phyloP scores from a whole-genome alignment of 2,113 vertebrate species.

The Martes martes region DNA sequence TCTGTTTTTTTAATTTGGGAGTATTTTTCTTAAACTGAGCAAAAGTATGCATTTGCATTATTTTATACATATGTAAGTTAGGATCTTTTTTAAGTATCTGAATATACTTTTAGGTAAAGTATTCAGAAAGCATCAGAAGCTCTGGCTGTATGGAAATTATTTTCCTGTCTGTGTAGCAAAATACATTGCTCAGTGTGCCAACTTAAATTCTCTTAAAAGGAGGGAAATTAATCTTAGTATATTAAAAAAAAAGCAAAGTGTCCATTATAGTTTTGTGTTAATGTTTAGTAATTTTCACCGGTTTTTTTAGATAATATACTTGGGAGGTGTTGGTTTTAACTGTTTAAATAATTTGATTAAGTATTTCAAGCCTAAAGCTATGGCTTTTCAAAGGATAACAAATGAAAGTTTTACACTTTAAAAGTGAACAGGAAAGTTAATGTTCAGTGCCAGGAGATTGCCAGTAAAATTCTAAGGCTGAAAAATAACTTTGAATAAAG shows the following conservation, averaged over 20 bases:
- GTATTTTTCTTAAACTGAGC: neutral
- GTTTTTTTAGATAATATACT: neutral
- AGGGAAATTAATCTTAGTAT: neutral
- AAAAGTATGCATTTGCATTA: neutral
- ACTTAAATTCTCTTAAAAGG: neutral
- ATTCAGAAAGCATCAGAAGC: neutral
- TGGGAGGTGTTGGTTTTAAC: slow-evolving; percentile 46
- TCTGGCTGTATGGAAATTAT: neutral
- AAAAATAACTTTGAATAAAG: slow-evolving; percentile 9
- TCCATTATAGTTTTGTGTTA: neutral
- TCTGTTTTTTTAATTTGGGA: neutral
- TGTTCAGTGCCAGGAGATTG: neutral
- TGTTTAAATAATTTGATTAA: slow-evolving; percentile 59
- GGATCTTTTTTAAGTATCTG: neutral
- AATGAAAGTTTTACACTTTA: slow-evolving; percentile 52
- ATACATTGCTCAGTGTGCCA: neutral
- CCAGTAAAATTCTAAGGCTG: neutral
- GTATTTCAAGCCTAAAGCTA: slow-evolving; percentile 64
- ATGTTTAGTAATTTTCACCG: neutral
- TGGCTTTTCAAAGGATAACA: slow-evolving; percentile 71
- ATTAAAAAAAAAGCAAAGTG: neutral
- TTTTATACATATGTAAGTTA: neutral
- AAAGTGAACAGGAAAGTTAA: slow-evolving; percentile 15
- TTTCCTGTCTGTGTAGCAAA: neutral
- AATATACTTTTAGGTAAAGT: neutral